Evolutionary conservation across 2,888 invertebrate species (phyloP), one percentile per base, ranked within the genome.

Genomic region (Tenthredo distinguenda): DNA sequence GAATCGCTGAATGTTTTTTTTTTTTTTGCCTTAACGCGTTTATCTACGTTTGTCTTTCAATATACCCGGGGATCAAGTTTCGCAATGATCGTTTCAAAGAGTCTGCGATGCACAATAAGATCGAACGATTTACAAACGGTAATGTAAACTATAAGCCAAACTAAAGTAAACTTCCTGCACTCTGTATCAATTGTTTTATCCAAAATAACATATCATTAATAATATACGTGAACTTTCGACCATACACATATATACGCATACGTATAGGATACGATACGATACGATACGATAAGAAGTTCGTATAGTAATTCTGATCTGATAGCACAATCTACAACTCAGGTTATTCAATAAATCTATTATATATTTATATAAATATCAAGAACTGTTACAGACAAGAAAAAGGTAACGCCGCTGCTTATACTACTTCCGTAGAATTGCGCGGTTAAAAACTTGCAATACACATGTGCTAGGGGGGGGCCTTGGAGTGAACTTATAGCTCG

Each of bases 401-500:
- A 55, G 31, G 37, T 34, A 34, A 34, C 34, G 34, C 6, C 31
- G 81, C 15, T 15, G 10, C 21, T 37, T n/a, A 40, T 72, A 37
- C 7, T 31, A 81, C 62, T 81, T 81, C 62, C 81, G 40, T 81
- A 40, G 58, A 81, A 81, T 62, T 81, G 58, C 81, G 81, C 81
- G 81, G 81, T 81, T 62, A 81, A 81, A 81, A 81, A 34, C 40
- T 62, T 62, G 37, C 62, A 40, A 81, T 31, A 62, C 58, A 81
- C 62, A 62, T 81, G 81, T 81, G 62, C 58, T 58, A 6, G 18
- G 76, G 55, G 55, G 68, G 71, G 34, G 68, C 62, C 40, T 81
- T 34, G 40, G 79, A 58, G 79, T 81, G 62, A 62, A 81, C 79
- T 81, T 81, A 81, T 37, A 81, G 62, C 79, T 81, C 79, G 62